These are phyloP conservation scores for Agrilus cyanescens DNA, from an alignment of 2,888 invertebrate species.

Conservation along the genomic window DNA sequence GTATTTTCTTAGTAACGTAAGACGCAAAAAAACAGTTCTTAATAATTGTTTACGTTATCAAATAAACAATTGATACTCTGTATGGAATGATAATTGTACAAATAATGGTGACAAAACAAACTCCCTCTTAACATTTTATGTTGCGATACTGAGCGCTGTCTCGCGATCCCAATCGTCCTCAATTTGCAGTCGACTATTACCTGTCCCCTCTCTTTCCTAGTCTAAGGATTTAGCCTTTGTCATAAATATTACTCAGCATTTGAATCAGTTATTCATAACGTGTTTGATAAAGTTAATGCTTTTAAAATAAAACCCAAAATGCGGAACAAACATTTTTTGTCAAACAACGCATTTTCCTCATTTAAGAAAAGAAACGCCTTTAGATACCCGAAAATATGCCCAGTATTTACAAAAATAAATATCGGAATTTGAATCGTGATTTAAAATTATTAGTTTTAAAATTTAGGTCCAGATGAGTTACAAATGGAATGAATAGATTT, in stretches of 20 bases:
- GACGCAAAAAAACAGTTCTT: too few relatives aligned
- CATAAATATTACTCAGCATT: too few relatives aligned
- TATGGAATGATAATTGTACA: too few relatives aligned
- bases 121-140: too few relatives aligned
- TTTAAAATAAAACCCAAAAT: conserved; percentile 8
- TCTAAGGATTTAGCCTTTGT: conserved; percentile 9
- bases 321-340: conserved; percentile 10
- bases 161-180: too few relatives aligned
- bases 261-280: conserved; percentile 8
- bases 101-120: too few relatives aligned
- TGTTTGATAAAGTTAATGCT: conserved; percentile 9
- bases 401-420: conserved; percentile 10
- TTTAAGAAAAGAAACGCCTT: conserved; percentile 10
- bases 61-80: too few relatives aligned
- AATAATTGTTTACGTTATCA: too few relatives aligned
- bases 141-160: too few relatives aligned
- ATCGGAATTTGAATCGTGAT: conserved; percentile 10
- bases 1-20: too few relatives aligned
- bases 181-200: too few relatives aligned
- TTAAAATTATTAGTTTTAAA: conserved; percentile 11
- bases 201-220: too few relatives aligned
- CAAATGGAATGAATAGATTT: conserved; percentile 13
- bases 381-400: conserved; percentile 11
- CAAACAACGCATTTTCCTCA: conserved; percentile 13
- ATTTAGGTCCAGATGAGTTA: conserved; percentile 12